A percentile compares a stretch with the other conserved stretches of the same genome.
phyloP scores from a whole-genome alignment of 2,797 vertebrate species.

The Gymnothorax javanicus region DNA sequence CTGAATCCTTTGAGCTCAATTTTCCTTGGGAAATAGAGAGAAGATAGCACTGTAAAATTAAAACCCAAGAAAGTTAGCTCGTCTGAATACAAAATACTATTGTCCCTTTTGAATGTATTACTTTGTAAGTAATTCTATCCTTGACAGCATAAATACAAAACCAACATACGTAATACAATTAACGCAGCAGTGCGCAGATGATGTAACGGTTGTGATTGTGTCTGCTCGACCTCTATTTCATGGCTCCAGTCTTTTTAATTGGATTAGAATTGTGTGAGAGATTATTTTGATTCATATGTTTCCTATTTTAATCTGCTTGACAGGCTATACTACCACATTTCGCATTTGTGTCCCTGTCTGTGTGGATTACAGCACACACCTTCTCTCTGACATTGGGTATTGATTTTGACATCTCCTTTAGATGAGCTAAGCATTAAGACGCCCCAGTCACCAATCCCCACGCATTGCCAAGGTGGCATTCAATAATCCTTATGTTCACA shows the following conservation, averaged over 20 bases:
- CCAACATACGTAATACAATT: conserved; percentile 35
- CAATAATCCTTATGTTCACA: conserved; percentile 56
- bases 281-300: conserved; percentile 45
- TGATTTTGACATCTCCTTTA: conserved; percentile 55
- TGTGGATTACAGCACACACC: conserved; percentile 33
- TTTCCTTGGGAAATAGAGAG: conserved; percentile 42
- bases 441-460: conserved; percentile 32
- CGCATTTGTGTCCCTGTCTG: conserved; percentile 5
- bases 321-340: conserved; percentile 33
- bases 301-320: conserved; percentile 40
- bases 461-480: conserved; percentile 44
- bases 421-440: conserved; percentile 51
- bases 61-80: conserved; percentile 40
- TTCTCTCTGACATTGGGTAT: conserved; percentile 49
- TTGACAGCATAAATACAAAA: conserved; percentile 22
- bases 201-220: conserved; percentile 30
- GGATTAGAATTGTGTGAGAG: conserved; percentile 47
- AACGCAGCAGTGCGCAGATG: conserved; percentile 33
- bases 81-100: conserved; percentile 22
- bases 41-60: neutral
- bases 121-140: neutral
- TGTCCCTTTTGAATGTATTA: conserved; percentile 15
- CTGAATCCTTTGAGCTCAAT: conserved; percentile 28
- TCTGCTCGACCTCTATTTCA: neutral
- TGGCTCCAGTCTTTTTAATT: conserved; percentile 41